Percentiles rank a stretch among this genome's conserved stretches.
Conservation (phyloP, 1,140 invertebrate species). For the Tyrophagus putrescentiae region DNA sequence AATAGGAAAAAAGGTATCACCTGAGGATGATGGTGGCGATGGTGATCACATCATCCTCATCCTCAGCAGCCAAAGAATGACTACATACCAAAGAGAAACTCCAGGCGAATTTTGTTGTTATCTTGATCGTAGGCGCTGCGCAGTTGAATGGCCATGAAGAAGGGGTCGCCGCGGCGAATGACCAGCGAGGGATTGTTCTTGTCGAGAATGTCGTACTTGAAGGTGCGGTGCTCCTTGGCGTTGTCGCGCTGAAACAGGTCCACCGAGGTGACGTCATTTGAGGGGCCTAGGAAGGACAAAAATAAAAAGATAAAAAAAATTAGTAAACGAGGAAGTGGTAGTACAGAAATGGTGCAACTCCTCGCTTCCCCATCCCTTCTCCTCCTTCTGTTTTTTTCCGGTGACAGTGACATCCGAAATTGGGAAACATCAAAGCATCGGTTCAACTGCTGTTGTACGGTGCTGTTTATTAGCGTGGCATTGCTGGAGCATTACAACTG, state of each 20-base stretch:
- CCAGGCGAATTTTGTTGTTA: slow-evolving; percentile 42
- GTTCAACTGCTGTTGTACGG: too few relatives aligned
- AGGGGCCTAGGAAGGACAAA: background rate
- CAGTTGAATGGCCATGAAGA: slow-evolving; percentile 46
- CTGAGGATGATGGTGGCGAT: too few relatives aligned
- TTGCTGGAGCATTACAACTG: too few relatives aligned
- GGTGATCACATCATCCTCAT: too few relatives aligned
- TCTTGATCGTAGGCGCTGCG: slow-evolving; percentile 38
- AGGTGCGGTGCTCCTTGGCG: slow-evolving; percentile 44
- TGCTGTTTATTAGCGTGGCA: too few relatives aligned
- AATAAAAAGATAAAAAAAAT: background rate
- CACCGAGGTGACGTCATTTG: slow-evolving; percentile 37
- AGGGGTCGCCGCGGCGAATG: slow-evolving; percentile 47
- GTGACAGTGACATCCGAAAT: too few relatives aligned
- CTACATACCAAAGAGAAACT: slow-evolving; percentile 43
- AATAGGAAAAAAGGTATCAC: too few relatives aligned
- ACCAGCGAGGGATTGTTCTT: slow-evolving; percentile 32
- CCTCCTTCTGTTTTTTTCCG: too few relatives aligned
- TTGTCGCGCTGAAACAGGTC: slow-evolving; percentile 49
- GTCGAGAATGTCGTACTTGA: slow-evolving; percentile 45
- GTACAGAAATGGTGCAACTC: too few relatives aligned
- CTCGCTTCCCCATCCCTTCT: too few relatives aligned
- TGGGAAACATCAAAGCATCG: too few relatives aligned
- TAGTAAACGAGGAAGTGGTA: too few relatives aligned
- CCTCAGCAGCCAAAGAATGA: background rate